phyloP scores from a whole-genome alignment of 2,888 invertebrate genomes.

The Hofmannophila pseudospretella region DNA sequence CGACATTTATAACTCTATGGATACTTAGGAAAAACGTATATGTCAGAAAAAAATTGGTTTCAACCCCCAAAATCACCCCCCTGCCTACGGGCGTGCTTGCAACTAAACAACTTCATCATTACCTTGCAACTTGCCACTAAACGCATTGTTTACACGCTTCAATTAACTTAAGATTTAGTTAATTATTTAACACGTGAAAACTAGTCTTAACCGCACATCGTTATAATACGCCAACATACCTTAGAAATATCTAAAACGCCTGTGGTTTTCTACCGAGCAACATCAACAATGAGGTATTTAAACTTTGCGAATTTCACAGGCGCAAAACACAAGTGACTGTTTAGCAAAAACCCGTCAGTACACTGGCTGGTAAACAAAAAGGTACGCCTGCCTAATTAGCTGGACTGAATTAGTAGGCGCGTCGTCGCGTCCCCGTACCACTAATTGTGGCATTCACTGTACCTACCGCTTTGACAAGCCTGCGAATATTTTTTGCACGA shows the following conservation, averaged over 20 bases:
- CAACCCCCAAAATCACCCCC: no score
- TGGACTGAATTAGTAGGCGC: constrained; percentile 1
- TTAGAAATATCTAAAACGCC: neutral
- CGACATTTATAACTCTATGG: no score
- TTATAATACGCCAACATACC: no score
- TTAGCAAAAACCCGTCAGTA: neutral
- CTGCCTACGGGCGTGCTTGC: no score
- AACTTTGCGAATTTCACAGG: constrained; percentile 1
- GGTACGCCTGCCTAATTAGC: neutral
- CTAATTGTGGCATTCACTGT: constrained; percentile 4
- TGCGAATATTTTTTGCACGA: neutral
- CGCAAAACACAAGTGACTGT: neutral
- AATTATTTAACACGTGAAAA: no score
- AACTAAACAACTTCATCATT: no score
- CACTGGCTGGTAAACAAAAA: neutral
- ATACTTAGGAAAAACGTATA: no score
- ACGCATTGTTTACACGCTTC: no score
- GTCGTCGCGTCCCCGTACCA: neutral
- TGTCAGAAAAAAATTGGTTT: no score
- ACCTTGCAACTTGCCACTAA: no score
- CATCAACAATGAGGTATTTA: neutral
- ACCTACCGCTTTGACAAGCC: neutral
- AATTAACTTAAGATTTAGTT: no score
- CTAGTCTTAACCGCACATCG: no score
- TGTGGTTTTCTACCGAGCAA: neutral